phyloP scores from a whole-genome alignment of 2,888 invertebrate species.

The Callimorpha dominula region DNA sequence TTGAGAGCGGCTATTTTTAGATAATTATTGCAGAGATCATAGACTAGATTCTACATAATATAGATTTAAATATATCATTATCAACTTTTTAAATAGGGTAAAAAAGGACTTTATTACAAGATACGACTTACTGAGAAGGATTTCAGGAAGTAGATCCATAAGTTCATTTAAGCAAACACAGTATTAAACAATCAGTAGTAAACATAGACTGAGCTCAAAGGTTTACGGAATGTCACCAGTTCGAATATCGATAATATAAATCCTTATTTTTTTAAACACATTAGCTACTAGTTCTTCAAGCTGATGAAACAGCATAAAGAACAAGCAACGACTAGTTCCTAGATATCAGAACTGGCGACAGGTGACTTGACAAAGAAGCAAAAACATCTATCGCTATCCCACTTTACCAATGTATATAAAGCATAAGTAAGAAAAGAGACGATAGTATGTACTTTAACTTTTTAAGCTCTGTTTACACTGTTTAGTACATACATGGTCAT shows the following conservation, averaged over 20 bases:
- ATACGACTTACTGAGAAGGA: background rate
- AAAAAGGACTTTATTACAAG: background rate
- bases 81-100: constrained; percentile 4
- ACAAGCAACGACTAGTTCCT: background rate
- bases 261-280: background rate
- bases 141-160: background rate
- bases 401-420: background rate
- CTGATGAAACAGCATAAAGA: background rate
- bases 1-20: constrained; percentile 43
- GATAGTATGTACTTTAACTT: background rate
- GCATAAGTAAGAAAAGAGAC: too few species aligned
- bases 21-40: constrained; percentile 82
- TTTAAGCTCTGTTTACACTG: background rate
- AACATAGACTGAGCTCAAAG: background rate
- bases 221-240: background rate
- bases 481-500: background rate
- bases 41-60: constrained; percentile 80
- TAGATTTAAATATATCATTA: constrained; percentile 26
- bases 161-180: background rate
- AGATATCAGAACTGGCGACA: background rate
- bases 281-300: background rate
- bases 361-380: too few species aligned
- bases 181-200: background rate
- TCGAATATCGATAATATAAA: background rate
- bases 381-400: background rate